phyloP scores from a whole-genome alignment of 2,888 invertebrate genomes.

The Parnassius smintheus region DNA sequence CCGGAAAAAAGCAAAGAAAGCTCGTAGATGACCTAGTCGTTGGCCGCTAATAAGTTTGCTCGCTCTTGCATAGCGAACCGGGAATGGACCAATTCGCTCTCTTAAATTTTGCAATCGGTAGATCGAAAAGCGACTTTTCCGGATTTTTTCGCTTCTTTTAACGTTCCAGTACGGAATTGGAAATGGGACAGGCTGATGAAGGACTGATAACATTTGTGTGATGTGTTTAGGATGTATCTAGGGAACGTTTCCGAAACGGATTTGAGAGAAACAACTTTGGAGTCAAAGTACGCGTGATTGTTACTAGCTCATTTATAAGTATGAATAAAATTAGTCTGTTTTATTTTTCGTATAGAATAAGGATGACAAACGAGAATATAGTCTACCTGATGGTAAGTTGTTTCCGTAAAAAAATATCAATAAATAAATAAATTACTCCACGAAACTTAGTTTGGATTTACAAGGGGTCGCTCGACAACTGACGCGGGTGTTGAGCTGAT shows the following conservation, averaged over 20 bases:
- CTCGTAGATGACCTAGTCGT: conserved; percentile 50
- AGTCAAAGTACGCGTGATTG: too few relatives aligned
- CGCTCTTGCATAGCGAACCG: conserved; percentile 73
- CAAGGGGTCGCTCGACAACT: too few relatives aligned
- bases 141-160: conserved; percentile 31
- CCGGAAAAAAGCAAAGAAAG: conserved; percentile 72
- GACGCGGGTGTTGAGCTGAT: too few relatives aligned
- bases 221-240: conserved; percentile 6
- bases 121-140: conserved; percentile 51
- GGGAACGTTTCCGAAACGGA: conserved; percentile 8
- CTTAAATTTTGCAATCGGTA: conserved; percentile 63
- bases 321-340: too few relatives aligned
- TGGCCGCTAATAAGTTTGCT: conserved; percentile 73
- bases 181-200: conserved; percentile 27
- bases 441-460: too few relatives aligned
- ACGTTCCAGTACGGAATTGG: conserved; percentile 25
- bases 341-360: too few relatives aligned
- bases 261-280: background rate
- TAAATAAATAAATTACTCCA: too few relatives aligned
- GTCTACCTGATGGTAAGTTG: too few relatives aligned
- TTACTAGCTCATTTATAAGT: too few relatives aligned
- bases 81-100: conserved; percentile 66
- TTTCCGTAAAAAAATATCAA: too few relatives aligned
- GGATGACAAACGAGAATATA: too few relatives aligned
- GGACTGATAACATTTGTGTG: conserved; percentile 22